phyloP scores from a whole-genome alignment of 2,797 vertebrate genomes.

The Macroramphosus scolopax region DNA sequence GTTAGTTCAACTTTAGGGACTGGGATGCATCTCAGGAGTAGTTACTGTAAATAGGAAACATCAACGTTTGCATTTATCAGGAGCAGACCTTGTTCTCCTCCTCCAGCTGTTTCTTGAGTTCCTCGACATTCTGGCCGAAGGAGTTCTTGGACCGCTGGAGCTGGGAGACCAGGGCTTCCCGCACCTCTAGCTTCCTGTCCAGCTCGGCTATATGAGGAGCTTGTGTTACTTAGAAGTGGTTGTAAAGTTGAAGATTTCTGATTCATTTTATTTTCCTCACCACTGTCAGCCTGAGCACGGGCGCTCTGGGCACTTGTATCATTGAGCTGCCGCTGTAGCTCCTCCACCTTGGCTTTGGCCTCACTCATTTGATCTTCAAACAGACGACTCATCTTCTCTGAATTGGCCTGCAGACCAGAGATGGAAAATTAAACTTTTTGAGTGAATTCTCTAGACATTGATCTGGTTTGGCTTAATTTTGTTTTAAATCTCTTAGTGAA shows the following conservation, averaged over 20 bases:
- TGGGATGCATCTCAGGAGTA: not conserved
- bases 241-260: too few species aligned
- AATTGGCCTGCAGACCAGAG: slow-evolving; percentile 73
- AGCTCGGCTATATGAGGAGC: slow-evolving; percentile 78
- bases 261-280: slow-evolving; percentile 74
- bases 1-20: slow-evolving; percentile 1
- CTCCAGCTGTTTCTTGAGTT: slow-evolving; percentile 90
- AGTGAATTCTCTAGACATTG: not conserved
- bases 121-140: slow-evolving; percentile 85
- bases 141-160: slow-evolving; percentile 86
- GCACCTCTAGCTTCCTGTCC: slow-evolving; percentile 87
- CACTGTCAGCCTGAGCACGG: slow-evolving; percentile 85
- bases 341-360: slow-evolving; percentile 86
- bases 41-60: not conserved
- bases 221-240: not conserved
- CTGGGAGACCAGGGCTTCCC: slow-evolving; percentile 87
- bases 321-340: slow-evolving; percentile 87
- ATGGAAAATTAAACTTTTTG: too few species aligned
- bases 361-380: slow-evolving; percentile 92
- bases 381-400: slow-evolving; percentile 87
- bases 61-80: not conserved
- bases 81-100: slow-evolving; percentile 89
- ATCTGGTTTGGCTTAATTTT: not conserved
- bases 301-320: slow-evolving; percentile 81
- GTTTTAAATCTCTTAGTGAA: not conserved